A percentile compares a stretch with the other conserved stretches of the same genome.
Evolutionary conservation across 2,797 vertebrate species (phyloP).

Genomic region (Cuculus canorus): DNA sequence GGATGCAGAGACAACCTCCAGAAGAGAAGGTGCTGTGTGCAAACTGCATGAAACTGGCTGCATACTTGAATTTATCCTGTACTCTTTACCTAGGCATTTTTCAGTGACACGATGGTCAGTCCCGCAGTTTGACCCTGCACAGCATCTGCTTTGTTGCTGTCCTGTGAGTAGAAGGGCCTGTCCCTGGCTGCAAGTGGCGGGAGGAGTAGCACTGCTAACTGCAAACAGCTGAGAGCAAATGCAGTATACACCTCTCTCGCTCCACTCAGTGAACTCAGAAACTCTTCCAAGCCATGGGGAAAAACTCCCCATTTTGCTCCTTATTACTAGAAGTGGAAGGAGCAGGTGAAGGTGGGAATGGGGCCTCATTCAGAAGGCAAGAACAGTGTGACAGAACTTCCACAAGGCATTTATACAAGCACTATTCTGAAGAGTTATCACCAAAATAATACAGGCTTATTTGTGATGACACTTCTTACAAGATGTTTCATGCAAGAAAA

Average conservation of each 20-base stretch:
- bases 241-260: neutral
- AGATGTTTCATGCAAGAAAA: neutral
- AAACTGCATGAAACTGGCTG: neutral
- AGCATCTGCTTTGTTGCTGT: neutral
- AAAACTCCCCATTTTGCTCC: neutral
- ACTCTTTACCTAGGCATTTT: neutral
- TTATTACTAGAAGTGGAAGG: neutral
- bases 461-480: neutral
- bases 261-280: neutral
- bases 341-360: rapidly evolving
- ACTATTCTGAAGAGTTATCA: neutral
- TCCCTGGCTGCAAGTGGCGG: neutral
- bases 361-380: neutral
- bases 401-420: neutral
- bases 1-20: neutral
- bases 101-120: neutral
- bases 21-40: neutral
- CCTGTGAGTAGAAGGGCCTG: neutral
- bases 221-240: rapidly evolving
- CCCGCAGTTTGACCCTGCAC: neutral
- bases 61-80: neutral
- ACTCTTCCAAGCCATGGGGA: neutral
- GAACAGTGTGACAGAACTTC: neutral
- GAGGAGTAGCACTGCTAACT: neutral
- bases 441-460: neutral